Conservation (phyloP, 2,888 invertebrate species). For the Orthonychiurus folsomi region DNA sequence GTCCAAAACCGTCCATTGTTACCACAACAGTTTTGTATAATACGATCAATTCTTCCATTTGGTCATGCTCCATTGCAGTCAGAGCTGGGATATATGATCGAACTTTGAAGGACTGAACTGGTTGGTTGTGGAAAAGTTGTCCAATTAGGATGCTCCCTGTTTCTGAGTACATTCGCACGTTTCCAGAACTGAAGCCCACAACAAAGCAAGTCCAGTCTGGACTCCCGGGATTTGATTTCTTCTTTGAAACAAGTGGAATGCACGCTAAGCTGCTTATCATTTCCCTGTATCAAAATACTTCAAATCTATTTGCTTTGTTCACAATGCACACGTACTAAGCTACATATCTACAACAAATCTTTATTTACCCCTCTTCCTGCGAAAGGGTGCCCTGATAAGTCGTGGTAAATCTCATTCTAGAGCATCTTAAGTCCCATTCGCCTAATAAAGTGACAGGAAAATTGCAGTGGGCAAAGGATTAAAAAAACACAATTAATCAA, state of each 20-base stretch:
- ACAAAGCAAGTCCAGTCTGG: conserved; percentile 90
- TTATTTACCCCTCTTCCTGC: conserved; percentile 44
- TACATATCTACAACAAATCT: conserved; percentile 8
- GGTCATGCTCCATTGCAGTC: conserved; percentile 44
- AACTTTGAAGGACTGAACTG: conserved; percentile 69
- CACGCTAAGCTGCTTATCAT: conserved; percentile 49
- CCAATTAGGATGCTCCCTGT: conserved; percentile 69
- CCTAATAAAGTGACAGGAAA: conserved; percentile 45
- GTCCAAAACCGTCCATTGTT: conserved; percentile 63
- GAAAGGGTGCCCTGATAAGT: conserved; percentile 53
- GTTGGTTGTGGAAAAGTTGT: conserved; percentile 75
- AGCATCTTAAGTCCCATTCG: conserved; percentile 53
- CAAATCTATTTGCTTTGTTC: too few species aligned
- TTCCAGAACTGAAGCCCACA: conserved; percentile 76
- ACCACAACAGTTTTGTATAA: conserved; percentile 63
- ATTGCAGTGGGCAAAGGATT: too few species aligned
- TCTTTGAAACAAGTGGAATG: conserved; percentile 50
- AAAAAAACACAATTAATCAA: too few species aligned
- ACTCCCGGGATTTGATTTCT: conserved; percentile 52
- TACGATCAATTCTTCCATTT: conserved; percentile 63
- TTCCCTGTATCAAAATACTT: conserved; percentile 44
- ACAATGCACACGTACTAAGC: neutral
- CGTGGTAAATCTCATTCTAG: conserved; percentile 51
- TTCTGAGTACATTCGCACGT: conserved; percentile 81
- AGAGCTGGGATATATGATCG: conserved; percentile 55